A percentile compares a stretch with the other conserved stretches of the same genome.
Evolutionary conservation across 2,797 vertebrate genomes (phyloP).

Genomic region (Silurus lanzhouensis): DNA sequence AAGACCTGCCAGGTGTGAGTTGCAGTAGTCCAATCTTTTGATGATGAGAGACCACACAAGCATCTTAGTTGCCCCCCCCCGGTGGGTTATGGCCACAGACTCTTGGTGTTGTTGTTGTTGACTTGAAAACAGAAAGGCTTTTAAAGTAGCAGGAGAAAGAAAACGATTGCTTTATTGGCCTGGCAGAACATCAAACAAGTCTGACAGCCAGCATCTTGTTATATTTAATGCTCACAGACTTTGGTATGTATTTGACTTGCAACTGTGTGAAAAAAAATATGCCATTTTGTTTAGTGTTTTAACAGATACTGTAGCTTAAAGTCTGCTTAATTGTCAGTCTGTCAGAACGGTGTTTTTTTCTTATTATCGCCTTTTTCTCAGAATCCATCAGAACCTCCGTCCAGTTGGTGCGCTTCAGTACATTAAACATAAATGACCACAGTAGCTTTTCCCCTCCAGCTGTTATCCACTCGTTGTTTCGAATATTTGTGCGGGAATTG

Average conservation of each 20-base stretch:
- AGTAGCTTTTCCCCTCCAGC: constrained; percentile 71
- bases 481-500: constrained; percentile 65
- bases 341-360: constrained; percentile 31
- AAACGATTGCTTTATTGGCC: neutral
- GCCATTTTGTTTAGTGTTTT: neutral
- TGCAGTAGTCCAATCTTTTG: constrained; percentile 34
- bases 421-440: constrained; percentile 83
- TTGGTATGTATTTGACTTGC: neutral
- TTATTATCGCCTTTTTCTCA: constrained; percentile 12
- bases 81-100: neutral
- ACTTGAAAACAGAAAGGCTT: constrained; percentile 1
- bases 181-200: neutral
- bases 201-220: neutral
- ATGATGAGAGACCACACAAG: constrained; percentile 16
- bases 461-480: constrained; percentile 69
- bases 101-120: constrained; percentile 16
- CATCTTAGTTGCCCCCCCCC: neutral
- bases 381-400: constrained; percentile 76
- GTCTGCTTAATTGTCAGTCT: constrained; percentile 41
- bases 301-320: neutral
- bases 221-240: neutral
- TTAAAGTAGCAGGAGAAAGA: neutral
- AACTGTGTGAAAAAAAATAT: neutral
- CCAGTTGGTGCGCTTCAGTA: constrained; percentile 74
- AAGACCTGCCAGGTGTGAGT: constrained; percentile 3